Conservation (phyloP, 2,888 invertebrate genomes). For the Panopea generosa region DNA sequence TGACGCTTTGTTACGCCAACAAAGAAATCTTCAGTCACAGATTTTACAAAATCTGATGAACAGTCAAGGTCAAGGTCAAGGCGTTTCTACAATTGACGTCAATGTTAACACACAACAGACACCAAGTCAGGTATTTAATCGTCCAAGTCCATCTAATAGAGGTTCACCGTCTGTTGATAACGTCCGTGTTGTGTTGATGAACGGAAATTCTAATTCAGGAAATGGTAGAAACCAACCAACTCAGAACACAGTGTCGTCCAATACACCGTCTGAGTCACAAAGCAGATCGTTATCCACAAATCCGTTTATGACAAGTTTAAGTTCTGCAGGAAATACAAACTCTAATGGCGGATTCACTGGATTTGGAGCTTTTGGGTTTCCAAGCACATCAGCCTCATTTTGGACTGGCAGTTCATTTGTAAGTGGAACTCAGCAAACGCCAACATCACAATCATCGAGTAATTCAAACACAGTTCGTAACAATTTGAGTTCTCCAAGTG, state of each 20-base stretch:
- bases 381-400: slow-evolving; percentile 30
- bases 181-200: slow-evolving; percentile 11
- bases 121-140: neutral
- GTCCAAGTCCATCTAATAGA: neutral
- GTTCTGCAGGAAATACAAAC: neutral
- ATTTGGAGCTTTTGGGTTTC: slow-evolving; percentile 26
- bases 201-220: neutral
- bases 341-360: slow-evolving; percentile 5
- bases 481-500: too few relatives aligned
- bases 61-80: neutral
- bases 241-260: too few relatives aligned
- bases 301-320: neutral
- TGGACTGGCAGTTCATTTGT: slow-evolving; percentile 16
- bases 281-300: too few relatives aligned
- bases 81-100: too few relatives aligned
- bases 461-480: too few relatives aligned
- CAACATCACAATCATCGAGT: too few relatives aligned
- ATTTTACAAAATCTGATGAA: slow-evolving; percentile 23
- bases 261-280: too few relatives aligned
- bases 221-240: too few relatives aligned
- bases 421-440: neutral
- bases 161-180: neutral
- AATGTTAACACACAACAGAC: neutral
- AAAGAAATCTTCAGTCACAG: slow-evolving; percentile 26
- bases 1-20: slow-evolving; percentile 35